phyloP scores from a whole-genome alignment of 2,888 invertebrate genomes.

The Endotricha flammealis region DNA sequence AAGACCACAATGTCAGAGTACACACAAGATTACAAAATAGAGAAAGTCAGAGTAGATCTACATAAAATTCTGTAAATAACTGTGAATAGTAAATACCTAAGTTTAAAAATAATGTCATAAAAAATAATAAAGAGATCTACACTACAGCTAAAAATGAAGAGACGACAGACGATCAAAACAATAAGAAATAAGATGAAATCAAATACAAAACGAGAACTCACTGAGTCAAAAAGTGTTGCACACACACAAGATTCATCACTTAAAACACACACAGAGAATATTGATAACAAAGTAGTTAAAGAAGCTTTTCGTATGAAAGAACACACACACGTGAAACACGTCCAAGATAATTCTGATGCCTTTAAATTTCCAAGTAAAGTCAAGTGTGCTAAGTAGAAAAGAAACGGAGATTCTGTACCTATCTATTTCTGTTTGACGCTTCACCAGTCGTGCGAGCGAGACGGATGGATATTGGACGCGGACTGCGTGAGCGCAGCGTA shows the following conservation, averaged over 20 bases:
- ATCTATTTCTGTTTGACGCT: not conserved
- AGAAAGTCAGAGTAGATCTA: too few species aligned
- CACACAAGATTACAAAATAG: too few species aligned
- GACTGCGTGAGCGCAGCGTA: conserved; percentile 34
- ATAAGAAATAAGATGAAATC: conserved; percentile 5
- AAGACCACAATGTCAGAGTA: too few species aligned
- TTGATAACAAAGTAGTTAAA: not conserved
- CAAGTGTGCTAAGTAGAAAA: too few species aligned
- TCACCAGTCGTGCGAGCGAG: conserved; percentile 46
- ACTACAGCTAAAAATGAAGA: not conserved
- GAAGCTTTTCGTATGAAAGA: too few species aligned
- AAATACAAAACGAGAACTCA: conserved; percentile 4
- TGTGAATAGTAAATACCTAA: too few species aligned
- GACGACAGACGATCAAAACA: not conserved
- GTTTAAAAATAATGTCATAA: not conserved
- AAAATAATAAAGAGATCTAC: not conserved
- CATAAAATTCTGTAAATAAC: too few species aligned
- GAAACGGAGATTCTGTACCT: too few species aligned
- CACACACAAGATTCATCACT: conserved; percentile 5
- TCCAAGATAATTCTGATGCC: too few species aligned
- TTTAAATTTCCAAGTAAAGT: too few species aligned
- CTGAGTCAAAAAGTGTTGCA: conserved; percentile 4
- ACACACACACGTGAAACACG: too few species aligned
- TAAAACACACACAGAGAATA: too few species aligned
- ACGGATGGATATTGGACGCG: conserved; percentile 36